Conservation (phyloP, 2,797 vertebrate genomes). For the Gambusia yucatana region DNA sequence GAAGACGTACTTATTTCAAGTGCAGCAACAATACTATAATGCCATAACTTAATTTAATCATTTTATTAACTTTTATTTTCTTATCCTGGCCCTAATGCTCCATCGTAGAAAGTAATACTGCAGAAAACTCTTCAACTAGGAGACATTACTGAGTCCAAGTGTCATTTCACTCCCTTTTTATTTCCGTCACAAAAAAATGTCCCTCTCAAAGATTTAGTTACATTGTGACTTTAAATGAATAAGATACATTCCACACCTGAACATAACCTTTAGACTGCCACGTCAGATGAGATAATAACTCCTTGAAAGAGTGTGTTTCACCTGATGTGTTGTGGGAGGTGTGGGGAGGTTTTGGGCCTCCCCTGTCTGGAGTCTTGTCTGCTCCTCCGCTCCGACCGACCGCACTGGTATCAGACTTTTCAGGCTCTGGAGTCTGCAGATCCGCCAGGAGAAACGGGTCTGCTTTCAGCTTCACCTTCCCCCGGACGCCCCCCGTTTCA, state of each 20-base stretch:
- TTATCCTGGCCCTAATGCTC: no score
- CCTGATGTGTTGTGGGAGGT: constrained; percentile 50
- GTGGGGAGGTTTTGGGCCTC: constrained; percentile 7
- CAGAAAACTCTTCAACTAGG: background rate
- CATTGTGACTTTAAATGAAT: background rate
- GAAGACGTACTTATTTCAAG: no score
- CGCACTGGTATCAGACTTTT: background rate
- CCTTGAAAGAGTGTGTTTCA: constrained; percentile 14
- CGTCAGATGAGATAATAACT: background rate
- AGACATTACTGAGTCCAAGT: background rate
- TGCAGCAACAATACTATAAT: no score
- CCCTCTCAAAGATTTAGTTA: background rate
- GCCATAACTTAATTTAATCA: no score
- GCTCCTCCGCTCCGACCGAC: background rate
- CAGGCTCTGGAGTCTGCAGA: constrained; percentile 20
- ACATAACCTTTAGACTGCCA: background rate
- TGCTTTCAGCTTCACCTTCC: constrained; percentile 57
- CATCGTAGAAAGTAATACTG: background rate
- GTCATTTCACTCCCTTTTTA: background rate
- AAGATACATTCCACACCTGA: background rate
- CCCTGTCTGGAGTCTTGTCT: constrained; percentile 43
- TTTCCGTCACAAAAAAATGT: background rate
- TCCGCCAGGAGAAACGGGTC: constrained; percentile 59
- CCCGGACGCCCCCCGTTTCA: constrained; percentile 26
- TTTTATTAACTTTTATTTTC: no score